A percentile compares a stretch with the other conserved stretches of the same genome.
Conservation (phyloP, 2,797 vertebrate genomes). For the Thamnophis elegans region DNA sequence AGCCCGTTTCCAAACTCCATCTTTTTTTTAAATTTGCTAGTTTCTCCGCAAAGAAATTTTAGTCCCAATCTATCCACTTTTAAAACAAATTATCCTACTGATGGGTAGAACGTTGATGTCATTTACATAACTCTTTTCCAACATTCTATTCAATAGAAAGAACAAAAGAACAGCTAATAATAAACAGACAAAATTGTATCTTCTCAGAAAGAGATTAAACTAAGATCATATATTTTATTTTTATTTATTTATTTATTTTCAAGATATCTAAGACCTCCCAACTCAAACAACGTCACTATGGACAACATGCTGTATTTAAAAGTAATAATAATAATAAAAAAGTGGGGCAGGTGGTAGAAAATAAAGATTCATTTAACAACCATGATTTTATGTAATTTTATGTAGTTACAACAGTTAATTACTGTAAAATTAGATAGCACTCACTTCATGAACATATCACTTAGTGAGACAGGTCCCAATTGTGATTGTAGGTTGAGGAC, state of each 20-base stretch:
- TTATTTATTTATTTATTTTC: not conserved
- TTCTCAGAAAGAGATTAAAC: not conserved
- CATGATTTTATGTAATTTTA: too few species aligned
- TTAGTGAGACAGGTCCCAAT: too few species aligned
- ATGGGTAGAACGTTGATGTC: not conserved
- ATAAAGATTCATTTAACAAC: too few species aligned
- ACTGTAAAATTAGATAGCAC: too few species aligned
- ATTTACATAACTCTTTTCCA: not conserved
- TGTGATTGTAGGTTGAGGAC: too few species aligned
- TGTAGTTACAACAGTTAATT: too few species aligned
- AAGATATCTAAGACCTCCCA: not conserved
- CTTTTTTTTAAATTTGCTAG: not conserved
- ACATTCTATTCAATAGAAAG: not conserved
- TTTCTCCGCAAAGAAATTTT: not conserved
- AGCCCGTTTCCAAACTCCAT: not conserved
- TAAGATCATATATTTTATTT: not conserved
- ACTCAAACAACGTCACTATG: not conserved
- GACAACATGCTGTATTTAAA: not conserved
- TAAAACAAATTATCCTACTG: not conserved
- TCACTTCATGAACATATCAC: too few species aligned
- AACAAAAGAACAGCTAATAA: not conserved
- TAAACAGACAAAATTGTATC: not conserved
- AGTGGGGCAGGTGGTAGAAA: too few species aligned
- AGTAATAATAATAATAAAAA: too few species aligned
- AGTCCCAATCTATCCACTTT: not conserved